Evolutionary conservation across 2,797 vertebrate genomes (phyloP).

Genomic region (Echiichthys vipera): DNA sequence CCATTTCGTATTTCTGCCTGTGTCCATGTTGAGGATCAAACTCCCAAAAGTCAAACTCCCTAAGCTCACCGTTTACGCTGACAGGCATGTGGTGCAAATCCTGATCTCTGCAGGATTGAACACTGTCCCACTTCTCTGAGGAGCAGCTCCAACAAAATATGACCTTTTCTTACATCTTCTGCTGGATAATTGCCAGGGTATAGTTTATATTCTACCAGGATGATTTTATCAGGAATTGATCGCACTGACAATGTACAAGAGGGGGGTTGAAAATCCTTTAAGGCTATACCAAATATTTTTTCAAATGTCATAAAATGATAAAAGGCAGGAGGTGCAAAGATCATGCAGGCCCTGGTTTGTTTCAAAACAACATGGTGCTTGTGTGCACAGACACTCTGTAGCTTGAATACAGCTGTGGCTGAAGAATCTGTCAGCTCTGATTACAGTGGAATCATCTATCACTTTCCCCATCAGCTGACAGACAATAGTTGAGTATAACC

Average conservation of each 20-base stretch:
- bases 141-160: conserved; percentile 4
- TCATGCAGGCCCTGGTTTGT: conserved; percentile 1
- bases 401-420: conserved; percentile 18
- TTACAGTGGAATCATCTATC: conserved; percentile 38
- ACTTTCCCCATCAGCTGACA: conserved; percentile 39
- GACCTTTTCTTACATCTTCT: conserved; percentile 25
- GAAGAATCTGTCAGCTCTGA: conserved; percentile 28
- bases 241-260: not conserved
- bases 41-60: conserved; percentile 37
- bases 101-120: conserved; percentile 44
- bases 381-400: not conserved
- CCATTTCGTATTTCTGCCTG: conserved; percentile 35
- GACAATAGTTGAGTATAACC: conserved; percentile 46
- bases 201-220: not conserved
- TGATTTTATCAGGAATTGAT: not conserved
- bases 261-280: not conserved
- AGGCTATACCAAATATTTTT: not conserved
- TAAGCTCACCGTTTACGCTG: conserved; percentile 14
- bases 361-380: not conserved
- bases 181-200: not conserved
- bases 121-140: conserved; percentile 19
- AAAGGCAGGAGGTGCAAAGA: not conserved
- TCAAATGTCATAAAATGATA: not conserved
- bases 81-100: conserved; percentile 21
- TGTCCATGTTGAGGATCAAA: conserved; percentile 45